Evolutionary conservation across 2,797 vertebrate genomes (phyloP), one percentile per base, ranked within the genome.

Genomic region (Sparus aurata): DNA sequence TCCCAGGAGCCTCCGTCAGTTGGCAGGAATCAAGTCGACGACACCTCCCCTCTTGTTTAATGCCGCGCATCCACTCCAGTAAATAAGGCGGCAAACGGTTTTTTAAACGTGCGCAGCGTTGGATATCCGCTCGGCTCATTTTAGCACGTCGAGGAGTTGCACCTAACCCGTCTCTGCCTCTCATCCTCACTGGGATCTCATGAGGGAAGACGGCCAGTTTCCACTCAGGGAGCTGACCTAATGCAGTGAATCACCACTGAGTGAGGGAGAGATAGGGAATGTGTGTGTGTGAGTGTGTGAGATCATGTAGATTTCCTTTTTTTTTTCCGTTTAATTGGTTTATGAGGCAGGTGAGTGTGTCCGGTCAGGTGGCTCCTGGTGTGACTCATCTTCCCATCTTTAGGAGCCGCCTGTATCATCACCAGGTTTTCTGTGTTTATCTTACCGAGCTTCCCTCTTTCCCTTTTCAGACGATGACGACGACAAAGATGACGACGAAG

Each of bases 401-500:
- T 46, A 38, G 22, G 34, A 47, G 57, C 49, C 46, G n/a, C 30
- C 43, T 38, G 18, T 12, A 11, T 53, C 30, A 41, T 11, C 7
- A 45, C 7, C 17, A 30, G 30, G 5, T 30, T 30, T 6, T 8
- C 34, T 34, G 34, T 34, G n/a, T n/a, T n/a, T 27, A 9, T 34
- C 34, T 34, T 1, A 34, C 34, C 34, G 7, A 34, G 34, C 16
- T 55, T 5, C 3, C n/a, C 8, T 58, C 49, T 30, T 73, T 8
- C 4, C 15, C 34, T 9, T 52, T 84, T 47, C 70, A 95, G 94
- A 94, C 76, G 92, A 94, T 16, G 92, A 93, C 0, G 87, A 92
- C 0, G 90, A 93, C 30, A 85, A 92, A 16, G 91, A 94, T 6
- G 94, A 93, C 1, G 92, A 97, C 43, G 96, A 97, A 0, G 97